These are phyloP conservation scores for Serilophus lunatus DNA, from an alignment of 2,113 vertebrate species.

Conservation along the genomic window DNA sequence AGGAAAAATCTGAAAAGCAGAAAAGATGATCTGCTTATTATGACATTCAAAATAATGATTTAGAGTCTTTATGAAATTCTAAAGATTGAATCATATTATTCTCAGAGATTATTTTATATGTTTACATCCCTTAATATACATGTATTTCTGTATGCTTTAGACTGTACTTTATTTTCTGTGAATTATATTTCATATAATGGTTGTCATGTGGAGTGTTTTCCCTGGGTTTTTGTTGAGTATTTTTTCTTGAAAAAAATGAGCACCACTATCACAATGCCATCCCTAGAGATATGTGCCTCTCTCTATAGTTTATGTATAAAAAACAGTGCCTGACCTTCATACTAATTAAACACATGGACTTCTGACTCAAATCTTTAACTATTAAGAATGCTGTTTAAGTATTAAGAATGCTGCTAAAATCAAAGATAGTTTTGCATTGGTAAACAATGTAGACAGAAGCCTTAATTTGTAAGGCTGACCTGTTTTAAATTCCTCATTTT, in stretches of 20 bases:
- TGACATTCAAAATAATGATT: not conserved
- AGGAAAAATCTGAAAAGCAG: not conserved
- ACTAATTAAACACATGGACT: not conserved
- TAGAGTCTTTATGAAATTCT: not conserved
- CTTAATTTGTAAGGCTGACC: not conserved
- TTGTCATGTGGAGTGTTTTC: not conserved
- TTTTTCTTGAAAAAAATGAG: not conserved
- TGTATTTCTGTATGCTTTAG: not conserved
- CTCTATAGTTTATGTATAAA: not conserved
- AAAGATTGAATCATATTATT: not conserved
- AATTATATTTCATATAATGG: not conserved
- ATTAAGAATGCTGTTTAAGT: not conserved
- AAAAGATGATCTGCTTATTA: not conserved
- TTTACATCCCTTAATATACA: not conserved
- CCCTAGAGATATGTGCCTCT: not conserved
- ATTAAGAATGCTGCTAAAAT: not conserved
- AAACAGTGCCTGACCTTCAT: not conserved
- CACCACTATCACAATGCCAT: not conserved
- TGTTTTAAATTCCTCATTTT: not conserved
- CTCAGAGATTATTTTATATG: not conserved
- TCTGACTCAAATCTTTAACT: not conserved
- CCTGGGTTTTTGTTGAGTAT: not conserved
- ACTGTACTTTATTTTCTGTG: not conserved
- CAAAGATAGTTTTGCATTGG: not conserved
- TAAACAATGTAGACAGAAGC: not conserved